phyloP scores from a whole-genome alignment of 2,797 vertebrate species.

The Heteromormyrus szaboi region DNA sequence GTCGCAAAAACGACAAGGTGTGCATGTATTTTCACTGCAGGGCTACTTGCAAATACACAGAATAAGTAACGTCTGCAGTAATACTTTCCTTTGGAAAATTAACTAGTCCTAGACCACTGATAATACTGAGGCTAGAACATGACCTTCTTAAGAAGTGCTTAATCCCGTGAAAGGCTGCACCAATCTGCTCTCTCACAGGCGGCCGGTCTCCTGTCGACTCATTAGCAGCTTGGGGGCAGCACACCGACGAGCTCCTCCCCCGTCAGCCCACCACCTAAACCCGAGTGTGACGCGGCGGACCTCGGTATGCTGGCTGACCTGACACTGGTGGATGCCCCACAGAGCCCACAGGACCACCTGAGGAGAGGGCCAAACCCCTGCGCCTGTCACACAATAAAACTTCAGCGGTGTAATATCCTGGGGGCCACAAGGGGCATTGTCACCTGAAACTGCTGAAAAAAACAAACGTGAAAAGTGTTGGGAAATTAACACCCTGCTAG shows the following conservation, averaged over 20 bases:
- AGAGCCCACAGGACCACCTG: neutral
- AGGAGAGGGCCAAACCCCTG: neutral
- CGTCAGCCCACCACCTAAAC: conserved; percentile 3
- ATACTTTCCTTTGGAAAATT: conserved; percentile 42
- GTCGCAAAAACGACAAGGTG: neutral
- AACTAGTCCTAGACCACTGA: conserved; percentile 65
- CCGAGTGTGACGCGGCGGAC: neutral
- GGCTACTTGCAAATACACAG: neutral
- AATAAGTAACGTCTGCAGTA: neutral
- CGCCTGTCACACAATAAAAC: neutral
- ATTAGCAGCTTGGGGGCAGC: conserved; percentile 61
- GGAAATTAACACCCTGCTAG: neutral
- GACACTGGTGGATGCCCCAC: neutral
- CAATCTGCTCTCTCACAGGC: conserved; percentile 37
- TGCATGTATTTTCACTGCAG: neutral
- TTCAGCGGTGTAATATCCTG: neutral
- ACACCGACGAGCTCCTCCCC: conserved; percentile 21
- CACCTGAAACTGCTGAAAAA: neutral
- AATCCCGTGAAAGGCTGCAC: conserved; percentile 63
- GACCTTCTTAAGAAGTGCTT: conserved; percentile 71
- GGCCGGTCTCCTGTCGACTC: conserved; percentile 69
- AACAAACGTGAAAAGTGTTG: neutral
- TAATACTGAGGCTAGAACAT: conserved; percentile 64
- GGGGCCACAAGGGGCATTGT: neutral
- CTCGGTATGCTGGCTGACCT: neutral